These are phyloP conservation scores for Enteromius anoplus DNA, from an alignment of 2,797 vertebrate genomes.

Conservation along the genomic window DNA sequence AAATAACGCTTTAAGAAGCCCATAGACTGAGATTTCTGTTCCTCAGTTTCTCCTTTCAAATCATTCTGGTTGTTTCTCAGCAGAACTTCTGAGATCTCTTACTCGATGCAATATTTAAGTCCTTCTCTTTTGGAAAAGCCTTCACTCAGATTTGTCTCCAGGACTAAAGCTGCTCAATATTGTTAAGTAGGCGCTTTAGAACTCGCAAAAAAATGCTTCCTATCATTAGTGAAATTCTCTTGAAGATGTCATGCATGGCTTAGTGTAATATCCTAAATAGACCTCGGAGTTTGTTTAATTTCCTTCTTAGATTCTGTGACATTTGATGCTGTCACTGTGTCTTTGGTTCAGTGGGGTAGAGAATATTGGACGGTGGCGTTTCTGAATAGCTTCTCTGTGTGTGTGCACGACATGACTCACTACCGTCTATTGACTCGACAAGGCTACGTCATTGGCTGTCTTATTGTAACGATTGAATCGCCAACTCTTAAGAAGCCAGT, in stretches of 20 bases:
- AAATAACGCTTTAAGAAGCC: neutral
- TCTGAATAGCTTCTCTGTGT: slow-evolving; percentile 57
- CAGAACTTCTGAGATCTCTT: slow-evolving; percentile 6
- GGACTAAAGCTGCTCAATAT: slow-evolving; percentile 27
- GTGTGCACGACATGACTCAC: slow-evolving; percentile 54
- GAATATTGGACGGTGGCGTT: slow-evolving; percentile 51
- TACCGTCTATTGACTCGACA: slow-evolving; percentile 56
- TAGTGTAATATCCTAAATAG: slow-evolving; percentile 60
- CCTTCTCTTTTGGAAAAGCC: slow-evolving; percentile 36
- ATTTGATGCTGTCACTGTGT: slow-evolving; percentile 55
- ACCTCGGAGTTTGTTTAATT: slow-evolving; percentile 52
- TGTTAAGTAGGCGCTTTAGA: slow-evolving; percentile 35
- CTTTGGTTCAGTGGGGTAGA: slow-evolving; percentile 49
- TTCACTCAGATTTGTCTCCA: slow-evolving; percentile 49
- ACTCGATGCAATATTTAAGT: slow-evolving; percentile 43
- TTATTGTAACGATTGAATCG: slow-evolving; percentile 43
- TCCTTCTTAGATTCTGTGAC: slow-evolving; percentile 57
- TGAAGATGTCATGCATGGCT: slow-evolving; percentile 54
- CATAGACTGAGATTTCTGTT: neutral
- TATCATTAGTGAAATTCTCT: slow-evolving; percentile 51
- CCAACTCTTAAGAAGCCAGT: slow-evolving; percentile 33
- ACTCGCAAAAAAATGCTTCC: slow-evolving; percentile 33
- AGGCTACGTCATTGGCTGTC: slow-evolving; percentile 52
- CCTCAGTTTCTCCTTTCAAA: neutral
- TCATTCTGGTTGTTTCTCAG: slow-evolving; percentile 12